phyloP scores from a whole-genome alignment of 2,797 vertebrate species.

The Prionace glauca region DNA sequence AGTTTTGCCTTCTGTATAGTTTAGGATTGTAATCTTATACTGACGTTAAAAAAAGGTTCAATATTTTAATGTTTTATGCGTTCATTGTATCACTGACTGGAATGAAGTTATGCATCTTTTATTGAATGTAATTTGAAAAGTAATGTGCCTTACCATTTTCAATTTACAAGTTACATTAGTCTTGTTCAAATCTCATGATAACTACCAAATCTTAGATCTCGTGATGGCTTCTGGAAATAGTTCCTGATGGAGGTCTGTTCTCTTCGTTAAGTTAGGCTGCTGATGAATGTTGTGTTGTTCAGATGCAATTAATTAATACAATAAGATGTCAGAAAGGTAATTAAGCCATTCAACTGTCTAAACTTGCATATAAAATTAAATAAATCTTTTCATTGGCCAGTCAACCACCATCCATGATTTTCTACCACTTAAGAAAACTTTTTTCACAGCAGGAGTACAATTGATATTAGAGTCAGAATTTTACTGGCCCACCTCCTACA shows the following conservation, averaged over 20 bases:
- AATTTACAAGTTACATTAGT: neutral
- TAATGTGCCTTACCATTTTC: neutral
- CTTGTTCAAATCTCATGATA: neutral
- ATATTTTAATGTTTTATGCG: neutral
- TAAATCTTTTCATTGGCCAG: neutral
- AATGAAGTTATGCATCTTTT: constrained; percentile 33
- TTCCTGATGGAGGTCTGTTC: neutral
- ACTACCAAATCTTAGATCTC: neutral
- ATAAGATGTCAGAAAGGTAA: neutral
- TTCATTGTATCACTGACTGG: neutral
- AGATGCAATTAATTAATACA: neutral
- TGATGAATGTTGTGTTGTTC: neutral
- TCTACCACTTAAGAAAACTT: neutral
- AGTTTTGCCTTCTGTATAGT: neutral
- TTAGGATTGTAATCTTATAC: neutral
- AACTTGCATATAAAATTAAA: neutral
- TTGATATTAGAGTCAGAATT: no score
- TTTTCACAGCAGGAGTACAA: neutral
- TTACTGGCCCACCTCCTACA: no score
- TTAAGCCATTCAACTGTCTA: neutral
- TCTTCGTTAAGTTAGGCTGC: neutral
- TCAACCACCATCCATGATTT: neutral
- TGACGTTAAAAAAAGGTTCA: neutral
- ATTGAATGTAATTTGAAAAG: constrained; percentile 30
- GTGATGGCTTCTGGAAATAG: neutral